phyloP scores from a whole-genome alignment of 2,797 vertebrate species.

The Hylomyscus alleni region DNA sequence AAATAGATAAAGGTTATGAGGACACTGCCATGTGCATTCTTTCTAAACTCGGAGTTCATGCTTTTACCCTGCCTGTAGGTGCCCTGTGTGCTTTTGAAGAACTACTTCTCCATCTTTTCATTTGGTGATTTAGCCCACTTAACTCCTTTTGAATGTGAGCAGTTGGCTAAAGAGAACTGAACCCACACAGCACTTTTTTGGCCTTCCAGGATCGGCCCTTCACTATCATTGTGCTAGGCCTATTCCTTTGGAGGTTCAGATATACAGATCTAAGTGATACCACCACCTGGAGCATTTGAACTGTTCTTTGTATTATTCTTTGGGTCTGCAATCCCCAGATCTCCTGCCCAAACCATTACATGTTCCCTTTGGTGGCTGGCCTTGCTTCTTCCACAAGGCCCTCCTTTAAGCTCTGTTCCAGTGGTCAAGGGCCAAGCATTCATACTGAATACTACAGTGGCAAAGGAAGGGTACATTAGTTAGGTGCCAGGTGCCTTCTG shows the following conservation, averaged over 20 bases:
- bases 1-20: background rate
- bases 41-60: background rate
- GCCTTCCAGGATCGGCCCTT: background rate
- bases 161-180: background rate
- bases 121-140: background rate
- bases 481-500: background rate
- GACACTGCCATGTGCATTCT: background rate
- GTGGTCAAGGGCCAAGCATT: background rate
- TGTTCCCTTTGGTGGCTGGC: fast-evolving
- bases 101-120: background rate
- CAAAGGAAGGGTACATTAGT: background rate
- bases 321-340: background rate
- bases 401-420: background rate
- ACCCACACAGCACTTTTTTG: background rate
- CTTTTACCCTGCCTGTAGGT: too few species aligned
- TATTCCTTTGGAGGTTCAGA: background rate
- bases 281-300: background rate
- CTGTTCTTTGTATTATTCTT: background rate
- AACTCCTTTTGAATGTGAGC: background rate
- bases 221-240: background rate
- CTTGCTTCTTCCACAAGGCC: background rate
- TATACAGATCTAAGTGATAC: background rate
- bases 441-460: background rate
- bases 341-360: background rate
- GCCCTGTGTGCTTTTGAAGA: background rate